A percentile compares a stretch with the other conserved stretches of the same genome.
phyloP scores from a whole-genome alignment of 1,140 invertebrate genomes.

The Aphis craccivora region DNA sequence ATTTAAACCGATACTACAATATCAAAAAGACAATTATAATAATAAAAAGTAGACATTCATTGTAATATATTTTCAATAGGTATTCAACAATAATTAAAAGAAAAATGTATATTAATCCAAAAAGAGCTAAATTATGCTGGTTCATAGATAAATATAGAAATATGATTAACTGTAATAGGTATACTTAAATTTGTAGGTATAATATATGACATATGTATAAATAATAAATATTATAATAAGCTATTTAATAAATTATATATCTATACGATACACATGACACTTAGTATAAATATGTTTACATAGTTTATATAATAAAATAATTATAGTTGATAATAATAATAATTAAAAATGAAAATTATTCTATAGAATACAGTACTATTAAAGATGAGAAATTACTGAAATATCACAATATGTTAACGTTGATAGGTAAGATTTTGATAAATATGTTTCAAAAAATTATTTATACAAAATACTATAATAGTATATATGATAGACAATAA shows the following conservation, averaged over 20 bases:
- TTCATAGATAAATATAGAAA: background rate
- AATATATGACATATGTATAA: background rate
- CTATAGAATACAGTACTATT: background rate
- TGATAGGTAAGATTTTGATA: slow-evolving; percentile 14
- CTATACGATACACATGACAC: background rate
- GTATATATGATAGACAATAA: background rate
- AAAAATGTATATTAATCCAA: background rate
- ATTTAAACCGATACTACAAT: background rate
- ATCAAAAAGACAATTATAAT: background rate
- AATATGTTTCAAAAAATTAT: background rate
- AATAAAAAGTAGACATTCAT: background rate
- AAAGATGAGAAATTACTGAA: background rate
- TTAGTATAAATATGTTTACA: background rate
- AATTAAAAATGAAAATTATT: background rate
- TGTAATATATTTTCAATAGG: background rate
- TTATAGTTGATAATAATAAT: background rate
- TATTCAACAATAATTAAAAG: background rate
- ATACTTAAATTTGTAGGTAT: too few relatives aligned
- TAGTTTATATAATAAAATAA: background rate
- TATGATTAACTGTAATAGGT: background rate
- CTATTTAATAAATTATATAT: background rate
- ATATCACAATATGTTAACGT: slow-evolving; percentile 42
- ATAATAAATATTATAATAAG: background rate
- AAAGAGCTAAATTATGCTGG: background rate
- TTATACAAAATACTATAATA: background rate